Conservation (phyloP, 1,140 invertebrate species). For the Heliconius hermathena region DNA sequence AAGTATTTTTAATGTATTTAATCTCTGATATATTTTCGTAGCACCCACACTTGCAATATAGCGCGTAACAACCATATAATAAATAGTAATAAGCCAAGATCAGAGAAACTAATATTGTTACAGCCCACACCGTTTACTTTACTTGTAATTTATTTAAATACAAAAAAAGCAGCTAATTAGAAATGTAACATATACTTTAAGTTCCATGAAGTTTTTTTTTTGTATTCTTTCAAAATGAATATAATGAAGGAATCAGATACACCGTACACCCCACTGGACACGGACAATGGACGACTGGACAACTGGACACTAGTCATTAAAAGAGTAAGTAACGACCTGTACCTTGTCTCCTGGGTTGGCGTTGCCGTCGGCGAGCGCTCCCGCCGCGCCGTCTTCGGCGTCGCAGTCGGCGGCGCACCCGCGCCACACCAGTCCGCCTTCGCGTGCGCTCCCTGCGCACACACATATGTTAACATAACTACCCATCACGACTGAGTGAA, state of each 20-base stretch:
- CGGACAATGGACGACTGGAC: no score
- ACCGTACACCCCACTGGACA: no score
- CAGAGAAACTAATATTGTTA: neutral
- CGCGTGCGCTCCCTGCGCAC: conserved; percentile 69
- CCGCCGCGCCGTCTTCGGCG: conserved; percentile 75
- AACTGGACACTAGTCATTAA: no score
- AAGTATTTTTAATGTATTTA: neutral
- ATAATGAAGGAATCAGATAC: neutral
- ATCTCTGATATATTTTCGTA: neutral
- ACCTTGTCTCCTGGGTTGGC: conserved; percentile 80
- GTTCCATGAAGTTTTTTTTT: neutral
- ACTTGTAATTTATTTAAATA: neutral
- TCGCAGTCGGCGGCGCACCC: conserved; percentile 75
- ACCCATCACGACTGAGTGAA: neutral
- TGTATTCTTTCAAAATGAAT: neutral
- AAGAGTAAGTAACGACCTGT: conserved; percentile 25
- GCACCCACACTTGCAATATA: neutral
- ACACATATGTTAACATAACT: neutral
- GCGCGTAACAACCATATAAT: neutral
- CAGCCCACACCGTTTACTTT: neutral
- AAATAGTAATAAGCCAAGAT: conserved; percentile 5
- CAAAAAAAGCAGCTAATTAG: neutral
- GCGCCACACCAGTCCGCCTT: conserved; percentile 80
- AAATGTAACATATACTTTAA: neutral
- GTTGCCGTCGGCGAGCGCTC: conserved; percentile 74